A percentile compares a stretch with the other conserved stretches of the same genome.
Conservation (phyloP, 2,113 vertebrate genomes). For the Emydura subglobosa region DNA sequence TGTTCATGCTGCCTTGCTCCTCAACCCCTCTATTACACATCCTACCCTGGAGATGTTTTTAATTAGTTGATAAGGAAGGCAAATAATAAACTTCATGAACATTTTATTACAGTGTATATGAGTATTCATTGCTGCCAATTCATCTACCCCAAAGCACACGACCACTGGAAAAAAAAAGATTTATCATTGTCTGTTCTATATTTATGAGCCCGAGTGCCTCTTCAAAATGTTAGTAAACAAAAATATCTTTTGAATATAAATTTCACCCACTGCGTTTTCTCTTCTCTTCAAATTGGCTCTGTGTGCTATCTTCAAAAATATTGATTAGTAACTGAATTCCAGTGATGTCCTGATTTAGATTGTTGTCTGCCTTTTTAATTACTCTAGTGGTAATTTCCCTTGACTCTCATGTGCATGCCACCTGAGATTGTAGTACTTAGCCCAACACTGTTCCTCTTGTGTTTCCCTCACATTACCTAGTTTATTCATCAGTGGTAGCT, state of each 20-base stretch:
- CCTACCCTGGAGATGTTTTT: conserved; percentile 75
- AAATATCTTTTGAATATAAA: conserved; percentile 36
- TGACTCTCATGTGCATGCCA: neutral
- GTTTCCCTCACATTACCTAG: neutral
- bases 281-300: neutral
- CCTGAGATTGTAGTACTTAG: neutral
- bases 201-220: conserved; percentile 59
- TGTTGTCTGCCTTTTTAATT: neutral
- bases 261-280: conserved; percentile 14
- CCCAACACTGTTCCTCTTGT: neutral
- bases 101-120: conserved; percentile 68
- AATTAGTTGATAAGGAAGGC: conserved; percentile 75
- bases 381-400: neutral
- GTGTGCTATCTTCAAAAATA: neutral
- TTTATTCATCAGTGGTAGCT: neutral
- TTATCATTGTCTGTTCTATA: conserved; percentile 63
- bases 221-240: conserved; percentile 62
- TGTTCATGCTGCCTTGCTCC: conserved; percentile 57
- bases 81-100: conserved; percentile 76
- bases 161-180: conserved; percentile 43
- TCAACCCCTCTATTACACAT: conserved; percentile 69
- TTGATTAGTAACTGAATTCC: neutral
- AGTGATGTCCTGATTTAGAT: neutral
- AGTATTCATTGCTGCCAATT: conserved; percentile 74
- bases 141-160: conserved; percentile 65